A percentile compares a stretch with the other conserved stretches of the same genome.
Conservation (phyloP, 2,888 invertebrate species). For the Notocelia uddmanniana region DNA sequence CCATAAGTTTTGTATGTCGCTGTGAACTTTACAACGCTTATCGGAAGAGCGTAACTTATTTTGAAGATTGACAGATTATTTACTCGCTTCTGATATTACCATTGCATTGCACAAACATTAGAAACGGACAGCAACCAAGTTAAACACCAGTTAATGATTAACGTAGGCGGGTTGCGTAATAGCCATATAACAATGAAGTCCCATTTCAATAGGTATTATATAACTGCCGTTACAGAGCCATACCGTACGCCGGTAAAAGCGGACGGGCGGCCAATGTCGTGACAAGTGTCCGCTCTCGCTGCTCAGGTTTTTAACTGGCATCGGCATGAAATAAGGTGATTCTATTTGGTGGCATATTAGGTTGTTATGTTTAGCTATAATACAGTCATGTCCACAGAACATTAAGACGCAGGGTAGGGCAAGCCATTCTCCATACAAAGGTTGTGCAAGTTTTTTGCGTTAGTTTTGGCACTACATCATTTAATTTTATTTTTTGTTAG, state of each 20-base stretch:
- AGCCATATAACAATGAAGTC: constrained; percentile 37
- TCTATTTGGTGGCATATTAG: neutral
- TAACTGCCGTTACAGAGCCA: constrained; percentile 35
- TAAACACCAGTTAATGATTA: constrained; percentile 27
- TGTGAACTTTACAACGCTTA: too few relatives aligned
- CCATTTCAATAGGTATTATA: constrained; percentile 45
- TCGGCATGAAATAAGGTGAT: neutral
- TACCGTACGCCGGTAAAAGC: constrained; percentile 36
- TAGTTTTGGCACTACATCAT: too few relatives aligned
- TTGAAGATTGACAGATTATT: neutral
- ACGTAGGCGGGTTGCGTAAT: constrained; percentile 33
- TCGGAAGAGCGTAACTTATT: neutral
- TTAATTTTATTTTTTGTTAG: too few relatives aligned
- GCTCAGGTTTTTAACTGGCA: neutral
- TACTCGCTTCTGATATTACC: neutral
- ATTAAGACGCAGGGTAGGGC: too few relatives aligned
- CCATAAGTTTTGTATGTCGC: too few relatives aligned
- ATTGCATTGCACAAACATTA: neutral
- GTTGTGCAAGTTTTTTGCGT: too few relatives aligned
- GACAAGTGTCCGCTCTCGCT: constrained; percentile 41
- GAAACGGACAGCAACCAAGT: constrained; percentile 8
- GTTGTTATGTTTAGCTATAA: too few relatives aligned
- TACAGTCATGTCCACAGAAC: too few relatives aligned
- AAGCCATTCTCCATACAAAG: too few relatives aligned
- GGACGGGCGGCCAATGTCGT: constrained; percentile 49